These are phyloP conservation scores for Rhizomys pruinosus DNA, from an alignment of 2,113 vertebrate species.

Conservation along the genomic window DNA sequence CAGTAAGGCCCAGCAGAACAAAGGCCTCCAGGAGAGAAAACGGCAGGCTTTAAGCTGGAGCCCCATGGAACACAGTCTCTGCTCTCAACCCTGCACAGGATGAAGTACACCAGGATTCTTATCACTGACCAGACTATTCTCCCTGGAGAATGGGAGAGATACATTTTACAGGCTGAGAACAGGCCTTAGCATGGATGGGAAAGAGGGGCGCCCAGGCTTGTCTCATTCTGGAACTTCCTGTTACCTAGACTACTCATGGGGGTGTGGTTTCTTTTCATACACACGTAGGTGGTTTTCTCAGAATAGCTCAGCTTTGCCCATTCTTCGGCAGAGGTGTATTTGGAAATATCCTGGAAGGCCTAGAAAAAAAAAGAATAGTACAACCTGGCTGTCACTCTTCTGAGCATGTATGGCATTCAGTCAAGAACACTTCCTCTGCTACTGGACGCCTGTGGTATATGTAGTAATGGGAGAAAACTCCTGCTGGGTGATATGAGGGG, in stretches of 20 bases:
- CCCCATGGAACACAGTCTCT: no score
- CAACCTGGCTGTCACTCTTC: not conserved
- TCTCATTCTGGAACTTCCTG: not conserved
- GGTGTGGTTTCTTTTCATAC: slow-evolving; percentile 62
- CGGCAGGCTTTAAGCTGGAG: no score
- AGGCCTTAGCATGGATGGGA: not conserved
- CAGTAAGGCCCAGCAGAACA: no score
- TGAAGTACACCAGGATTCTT: no score
- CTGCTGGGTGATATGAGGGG: not conserved
- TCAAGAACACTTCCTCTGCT: not conserved
- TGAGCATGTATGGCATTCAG: not conserved
- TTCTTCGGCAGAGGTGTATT: slow-evolving; percentile 16
- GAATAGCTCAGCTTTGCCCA: slow-evolving; percentile 47
- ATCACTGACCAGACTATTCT: no score
- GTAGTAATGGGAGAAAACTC: not conserved
- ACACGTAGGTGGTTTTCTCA: slow-evolving; percentile 39
- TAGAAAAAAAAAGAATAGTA: slow-evolving; percentile 42
- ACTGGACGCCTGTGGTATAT: not conserved
- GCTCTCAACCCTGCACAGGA: no score
- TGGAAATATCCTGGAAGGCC: no score
- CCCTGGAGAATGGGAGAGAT: no score
- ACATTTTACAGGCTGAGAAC: no score
- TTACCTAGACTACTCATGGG: slow-evolving; percentile 64
- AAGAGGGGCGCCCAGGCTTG: not conserved
- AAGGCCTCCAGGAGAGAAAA: no score